Percentiles rank a stretch among this genome's conserved stretches.
phyloP scores from a whole-genome alignment of 2,888 invertebrate genomes.

The Cosmorhoe ocellata region DNA sequence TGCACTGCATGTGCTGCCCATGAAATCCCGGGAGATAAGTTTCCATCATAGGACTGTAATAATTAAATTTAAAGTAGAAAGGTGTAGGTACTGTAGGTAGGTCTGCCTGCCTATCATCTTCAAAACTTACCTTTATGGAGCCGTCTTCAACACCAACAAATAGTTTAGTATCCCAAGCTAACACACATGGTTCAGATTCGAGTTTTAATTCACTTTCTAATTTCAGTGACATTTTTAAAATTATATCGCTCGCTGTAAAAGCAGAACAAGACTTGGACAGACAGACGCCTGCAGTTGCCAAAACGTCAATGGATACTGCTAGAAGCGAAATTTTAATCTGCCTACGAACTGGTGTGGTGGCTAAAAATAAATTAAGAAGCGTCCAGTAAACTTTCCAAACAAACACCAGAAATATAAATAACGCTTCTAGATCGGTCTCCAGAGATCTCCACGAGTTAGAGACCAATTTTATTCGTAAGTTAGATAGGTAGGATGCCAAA shows the following conservation, averaged over 20 bases:
- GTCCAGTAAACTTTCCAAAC: conserved; percentile 48
- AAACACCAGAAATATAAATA: conserved; percentile 40
- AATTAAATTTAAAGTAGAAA: neutral
- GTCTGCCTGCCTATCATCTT: no score
- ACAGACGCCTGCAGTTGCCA: conserved; percentile 33
- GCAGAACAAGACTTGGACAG: no score
- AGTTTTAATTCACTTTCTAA: conserved; percentile 58
- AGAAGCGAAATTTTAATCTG: conserved; percentile 34
- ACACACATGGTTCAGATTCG: conserved; percentile 65
- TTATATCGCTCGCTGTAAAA: no score
- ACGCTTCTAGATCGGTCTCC: conserved; percentile 48
- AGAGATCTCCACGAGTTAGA: conserved; percentile 2
- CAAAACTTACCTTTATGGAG: conserved; percentile 59
- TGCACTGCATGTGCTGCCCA: conserved; percentile 84
- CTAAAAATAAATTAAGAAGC: conserved; percentile 47
- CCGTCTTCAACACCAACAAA: conserved; percentile 70
- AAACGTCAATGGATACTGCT: conserved; percentile 44
- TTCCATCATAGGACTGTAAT: conserved; percentile 58
- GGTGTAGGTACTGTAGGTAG: no score
- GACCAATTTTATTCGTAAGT: no score
- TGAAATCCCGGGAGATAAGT: conserved; percentile 50
- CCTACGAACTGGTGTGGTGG: conserved; percentile 30
- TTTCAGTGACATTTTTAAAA: conserved; percentile 56
- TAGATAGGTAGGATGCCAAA: no score
- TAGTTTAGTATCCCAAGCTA: conserved; percentile 61